Evolutionary conservation across 35 echinoderm and acorn worm genomes (phyloP), one percentile per base, ranked within the genome.

Genomic region (Eucidaris tribuloides): DNA sequence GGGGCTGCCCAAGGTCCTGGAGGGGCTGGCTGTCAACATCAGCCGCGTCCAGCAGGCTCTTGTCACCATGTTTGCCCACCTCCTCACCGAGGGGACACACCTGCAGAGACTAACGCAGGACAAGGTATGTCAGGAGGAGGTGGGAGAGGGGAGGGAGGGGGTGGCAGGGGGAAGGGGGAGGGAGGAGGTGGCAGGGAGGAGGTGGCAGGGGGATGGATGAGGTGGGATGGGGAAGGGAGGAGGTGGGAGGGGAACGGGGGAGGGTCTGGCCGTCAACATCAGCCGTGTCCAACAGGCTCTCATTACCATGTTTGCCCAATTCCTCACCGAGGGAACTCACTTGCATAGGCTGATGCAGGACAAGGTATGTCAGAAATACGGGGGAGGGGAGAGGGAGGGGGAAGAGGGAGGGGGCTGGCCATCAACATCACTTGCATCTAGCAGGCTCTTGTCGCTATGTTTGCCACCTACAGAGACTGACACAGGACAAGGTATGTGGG

Each of bases 391-490:
- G n/a, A 55, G 13, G 13, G n/a, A n/a, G 50, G 50, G 50, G 13
- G 50, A n/a, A n/a, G 50, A 55, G n/a, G 13, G 48, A 87, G 93
- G 22, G 90, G 85, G 24, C 52, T 99, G 14, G 65, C 71, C 24
- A 84, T 99, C 78, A 93, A 89, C 43, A 93, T 99, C 46, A 76
- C 71, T 30, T 71, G 81, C 20, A 87, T 99, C 28, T 91, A 99
- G 46, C 96, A 99, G 55, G 86, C 96, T 25, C 84, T 99, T 40
- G 71, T 90, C 32, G 93, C 96, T 22, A 99, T 99, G 96, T 90
- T 99, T 83, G 91, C 87, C 27, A 99, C 36, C 36, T 99, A 4
- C 90, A 99, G 46, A 86, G 90, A 62, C 76, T 93, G 1, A 56
- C 92, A 0, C 87, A 93, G n/a, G 96, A 99, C 40, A 99, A 90